Evolutionary conservation across 2,797 vertebrate species (phyloP).

Genomic region (Emys orbicularis): DNA sequence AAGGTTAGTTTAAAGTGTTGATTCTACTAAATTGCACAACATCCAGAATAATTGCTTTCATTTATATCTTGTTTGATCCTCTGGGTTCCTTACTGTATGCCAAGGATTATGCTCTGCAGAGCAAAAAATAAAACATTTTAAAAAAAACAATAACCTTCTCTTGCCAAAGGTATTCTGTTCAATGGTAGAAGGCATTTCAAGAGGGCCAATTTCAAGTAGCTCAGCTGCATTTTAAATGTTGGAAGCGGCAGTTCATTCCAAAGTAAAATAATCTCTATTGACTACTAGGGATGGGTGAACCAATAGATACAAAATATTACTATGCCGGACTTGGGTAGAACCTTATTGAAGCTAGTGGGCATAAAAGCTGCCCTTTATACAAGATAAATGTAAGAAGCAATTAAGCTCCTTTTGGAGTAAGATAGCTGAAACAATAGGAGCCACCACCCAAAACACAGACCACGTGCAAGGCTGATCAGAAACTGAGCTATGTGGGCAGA

Average conservation of each 20-base stretch:
- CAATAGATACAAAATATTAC: neutral
- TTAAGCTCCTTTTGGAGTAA: neutral
- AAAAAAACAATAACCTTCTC: neutral
- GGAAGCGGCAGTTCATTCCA: neutral
- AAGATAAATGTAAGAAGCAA: neutral
- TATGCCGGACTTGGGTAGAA: neutral
- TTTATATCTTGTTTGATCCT: neutral
- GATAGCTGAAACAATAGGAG: neutral
- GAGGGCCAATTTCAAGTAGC: neutral
- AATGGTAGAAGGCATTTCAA: neutral
- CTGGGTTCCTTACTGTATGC: neutral
- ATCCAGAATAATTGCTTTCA: neutral
- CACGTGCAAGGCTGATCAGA: neutral
- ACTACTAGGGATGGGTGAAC: neutral
- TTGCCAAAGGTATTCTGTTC: neutral
- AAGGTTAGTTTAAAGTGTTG: neutral
- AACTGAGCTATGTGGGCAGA: neutral
- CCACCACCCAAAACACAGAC: neutral
- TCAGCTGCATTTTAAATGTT: neutral
- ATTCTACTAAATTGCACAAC: neutral
- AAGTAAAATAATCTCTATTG: neutral
- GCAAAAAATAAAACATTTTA: neutral
- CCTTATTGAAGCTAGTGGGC: rapidly evolving
- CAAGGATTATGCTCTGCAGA: neutral
- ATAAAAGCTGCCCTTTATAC: neutral